phyloP scores from a whole-genome alignment of 2,113 vertebrate species.

The Urocynchramus pylzowi region DNA sequence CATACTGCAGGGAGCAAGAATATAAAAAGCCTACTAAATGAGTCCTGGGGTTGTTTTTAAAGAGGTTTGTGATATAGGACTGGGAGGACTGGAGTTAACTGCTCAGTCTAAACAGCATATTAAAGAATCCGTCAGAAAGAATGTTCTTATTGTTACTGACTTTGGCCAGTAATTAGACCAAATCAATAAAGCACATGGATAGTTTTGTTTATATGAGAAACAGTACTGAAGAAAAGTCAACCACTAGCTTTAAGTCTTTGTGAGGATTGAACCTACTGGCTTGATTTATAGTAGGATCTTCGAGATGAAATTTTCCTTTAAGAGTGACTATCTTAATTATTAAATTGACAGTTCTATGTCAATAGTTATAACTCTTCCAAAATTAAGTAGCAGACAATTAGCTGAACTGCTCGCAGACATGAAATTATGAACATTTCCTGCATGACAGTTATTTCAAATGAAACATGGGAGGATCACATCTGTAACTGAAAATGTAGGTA shows the following conservation, averaged over 20 bases:
- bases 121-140: background rate
- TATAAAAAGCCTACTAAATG: background rate
- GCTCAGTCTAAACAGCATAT: background rate
- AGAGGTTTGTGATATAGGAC: background rate
- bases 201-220: background rate
- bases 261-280: background rate
- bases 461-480: background rate
- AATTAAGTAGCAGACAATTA: slow-evolving; percentile 1
- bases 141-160: background rate
- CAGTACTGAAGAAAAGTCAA: background rate
- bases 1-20: background rate
- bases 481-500: background rate
- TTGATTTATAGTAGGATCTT: background rate
- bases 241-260: background rate
- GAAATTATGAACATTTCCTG: background rate
- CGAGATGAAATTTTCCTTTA: background rate
- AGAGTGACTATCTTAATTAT: background rate
- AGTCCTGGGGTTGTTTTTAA: background rate
- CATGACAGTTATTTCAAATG: background rate
- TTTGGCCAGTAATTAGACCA: background rate
- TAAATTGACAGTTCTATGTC: background rate
- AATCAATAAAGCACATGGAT: background rate
- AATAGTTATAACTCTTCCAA: background rate
- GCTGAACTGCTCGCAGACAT: background rate
- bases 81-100: background rate